Conservation (phyloP, 2,888 invertebrate species). For the Crematogaster levior region DNA sequence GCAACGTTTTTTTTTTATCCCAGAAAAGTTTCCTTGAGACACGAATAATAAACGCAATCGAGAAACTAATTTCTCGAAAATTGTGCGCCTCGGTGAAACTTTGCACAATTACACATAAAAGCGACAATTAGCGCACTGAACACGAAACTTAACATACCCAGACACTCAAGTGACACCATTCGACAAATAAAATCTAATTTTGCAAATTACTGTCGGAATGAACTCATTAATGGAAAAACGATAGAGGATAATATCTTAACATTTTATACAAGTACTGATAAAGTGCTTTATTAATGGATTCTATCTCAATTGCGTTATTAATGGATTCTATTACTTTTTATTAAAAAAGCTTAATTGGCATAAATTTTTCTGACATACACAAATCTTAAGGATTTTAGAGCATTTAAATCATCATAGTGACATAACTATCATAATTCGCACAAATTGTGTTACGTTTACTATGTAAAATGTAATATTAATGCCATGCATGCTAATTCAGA, state of each 20-base stretch:
- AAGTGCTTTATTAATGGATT: too few relatives aligned
- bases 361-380: neutral
- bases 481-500: neutral
- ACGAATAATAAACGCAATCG: slow-evolving; percentile 21
- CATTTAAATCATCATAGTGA: neutral
- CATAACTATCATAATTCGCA: neutral
- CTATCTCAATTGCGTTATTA: neutral
- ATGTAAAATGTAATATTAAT: slow-evolving; percentile 6
- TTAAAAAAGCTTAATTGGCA: neutral
- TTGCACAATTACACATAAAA: neutral
- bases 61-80: slow-evolving; percentile 29
- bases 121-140: neutral
- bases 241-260: neutral
- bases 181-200: neutral
- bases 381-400: neutral
- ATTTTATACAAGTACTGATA: neutral
- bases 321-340: neutral
- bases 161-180: neutral
- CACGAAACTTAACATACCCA: neutral
- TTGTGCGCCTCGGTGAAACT: neutral
- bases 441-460: neutral
- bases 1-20: neutral
- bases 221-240: neutral
- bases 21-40: neutral
- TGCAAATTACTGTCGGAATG: neutral